Conservation (phyloP, 35 echinoderm and acorn worm species). For the Amphiura filiformis region DNA sequence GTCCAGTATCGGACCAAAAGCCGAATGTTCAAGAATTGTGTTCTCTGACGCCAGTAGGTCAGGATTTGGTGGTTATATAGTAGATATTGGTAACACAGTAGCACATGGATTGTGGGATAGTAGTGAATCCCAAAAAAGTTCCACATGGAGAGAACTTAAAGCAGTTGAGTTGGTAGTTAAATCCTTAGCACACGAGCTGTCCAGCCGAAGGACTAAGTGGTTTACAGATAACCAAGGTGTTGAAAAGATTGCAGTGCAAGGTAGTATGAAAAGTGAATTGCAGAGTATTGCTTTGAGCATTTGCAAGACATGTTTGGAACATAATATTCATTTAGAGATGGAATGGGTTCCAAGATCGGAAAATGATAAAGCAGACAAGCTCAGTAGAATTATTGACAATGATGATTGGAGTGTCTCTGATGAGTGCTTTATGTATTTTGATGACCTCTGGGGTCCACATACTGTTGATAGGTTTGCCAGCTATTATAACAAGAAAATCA, state of each 20-base stretch:
- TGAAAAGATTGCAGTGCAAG: neutral
- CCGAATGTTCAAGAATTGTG: neutral
- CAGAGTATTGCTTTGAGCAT: neutral
- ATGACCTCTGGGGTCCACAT: conserved; percentile 29
- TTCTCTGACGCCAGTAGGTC: neutral
- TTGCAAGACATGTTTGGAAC: neutral
- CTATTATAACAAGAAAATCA: conserved; percentile 3
- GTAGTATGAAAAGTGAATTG: conserved; percentile 1
- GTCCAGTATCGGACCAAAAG: neutral
- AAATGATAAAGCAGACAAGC: conserved; percentile 18
- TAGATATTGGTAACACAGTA: neutral
- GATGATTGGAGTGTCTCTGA: conserved; percentile 32
- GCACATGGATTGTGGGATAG: conserved; percentile 3
- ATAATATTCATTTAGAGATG: neutral
- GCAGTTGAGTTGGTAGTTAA: conserved; percentile 12
- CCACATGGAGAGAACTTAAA: conserved; percentile 33
- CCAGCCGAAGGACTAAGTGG: neutral
- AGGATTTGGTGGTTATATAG: conserved; percentile 6
- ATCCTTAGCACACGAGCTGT: conserved; percentile 7
- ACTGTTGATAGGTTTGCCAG: conserved; percentile 30
- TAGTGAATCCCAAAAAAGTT: neutral
- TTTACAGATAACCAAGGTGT: conserved; percentile 22
- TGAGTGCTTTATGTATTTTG: neutral
- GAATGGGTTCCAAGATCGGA: conserved; percentile 22
- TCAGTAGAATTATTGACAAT: conserved; percentile 18